A percentile compares a stretch with the other conserved stretches of the same genome.
Evolutionary conservation across 1,140 invertebrate genomes (phyloP).

Genomic region (Brachionus paranguensis): DNA sequence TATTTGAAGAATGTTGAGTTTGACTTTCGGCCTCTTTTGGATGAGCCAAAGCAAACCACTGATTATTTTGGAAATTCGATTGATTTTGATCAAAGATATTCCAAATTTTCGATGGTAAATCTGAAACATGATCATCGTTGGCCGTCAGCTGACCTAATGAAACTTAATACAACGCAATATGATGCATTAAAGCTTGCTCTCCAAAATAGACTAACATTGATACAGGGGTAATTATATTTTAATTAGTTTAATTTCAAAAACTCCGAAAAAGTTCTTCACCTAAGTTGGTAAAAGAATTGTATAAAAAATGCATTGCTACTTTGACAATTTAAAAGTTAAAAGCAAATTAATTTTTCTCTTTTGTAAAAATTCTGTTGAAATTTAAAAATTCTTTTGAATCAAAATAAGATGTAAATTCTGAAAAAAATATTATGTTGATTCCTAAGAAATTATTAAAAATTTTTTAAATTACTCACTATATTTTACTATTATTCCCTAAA

Average conservation of each 20-base stretch:
- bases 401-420: no score
- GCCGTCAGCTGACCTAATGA: slow-evolving; percentile 43
- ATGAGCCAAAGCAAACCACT: no score
- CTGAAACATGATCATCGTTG: slow-evolving; percentile 42
- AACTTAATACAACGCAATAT: slow-evolving; percentile 55
- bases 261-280: not conserved
- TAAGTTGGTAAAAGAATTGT: no score
- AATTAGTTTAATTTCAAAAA: not conserved
- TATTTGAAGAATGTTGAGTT: not conserved
- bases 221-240: slow-evolving; percentile 60
- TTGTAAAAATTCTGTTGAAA: no score
- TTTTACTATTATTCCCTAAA: no score
- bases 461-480: no score
- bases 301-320: no score
- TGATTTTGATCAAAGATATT: not conserved
- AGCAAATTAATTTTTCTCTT: no score
- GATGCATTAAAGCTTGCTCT: slow-evolving; percentile 55
- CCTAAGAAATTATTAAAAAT: no score
- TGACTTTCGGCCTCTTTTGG: not conserved
- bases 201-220: slow-evolving; percentile 61
- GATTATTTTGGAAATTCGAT: not conserved
- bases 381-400: no score
- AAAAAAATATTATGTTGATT: no score
- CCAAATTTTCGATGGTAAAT: not conserved
- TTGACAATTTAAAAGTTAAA: no score